Evolutionary conservation across 2,797 vertebrate genomes (phyloP), one percentile per base, ranked within the genome.

Genomic region (Heliangelus exortis): DNA sequence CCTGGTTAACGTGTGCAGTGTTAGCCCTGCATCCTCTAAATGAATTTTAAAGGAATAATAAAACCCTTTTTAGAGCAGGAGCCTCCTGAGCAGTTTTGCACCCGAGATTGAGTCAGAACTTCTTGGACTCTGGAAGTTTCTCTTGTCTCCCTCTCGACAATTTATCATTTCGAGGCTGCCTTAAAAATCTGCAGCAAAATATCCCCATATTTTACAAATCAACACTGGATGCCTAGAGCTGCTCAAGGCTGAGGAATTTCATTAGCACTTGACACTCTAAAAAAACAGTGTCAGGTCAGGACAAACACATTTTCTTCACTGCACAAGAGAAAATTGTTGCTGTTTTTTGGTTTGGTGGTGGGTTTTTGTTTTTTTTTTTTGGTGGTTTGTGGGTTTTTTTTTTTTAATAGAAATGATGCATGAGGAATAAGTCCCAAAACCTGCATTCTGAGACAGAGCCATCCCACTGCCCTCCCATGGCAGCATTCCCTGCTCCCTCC

Each of bases 201-300:
- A 82, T 81, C 93, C 90, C 86, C 74, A 21, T 86, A 65, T 95
- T 95, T 96, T 81, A 88, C 41, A 93, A 75, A 71, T 74, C 81
- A 76, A 4, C 79, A 13, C 5, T 11, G 34, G 91, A 31, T 78
- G 94, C 88, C 85, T 73, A 41, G 72, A 93, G 29, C 78, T 66
- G 91, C 96, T 94, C 86, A 80, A 89, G 96, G 95, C 96, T 93
- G 86, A 87, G 92, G 94, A 95, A 96, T 97, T 92, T 96, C 94
- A 96, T 97, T 96, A 96, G 93, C 95, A 92, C 93, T 92, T 81
- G 84, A 94, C 89, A 91, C 93, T 91, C 95, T 73, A 87, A 84
- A 93, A 95, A 95, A 93, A 87, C 94, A 93, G 92, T 51, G 92
- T 75, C 87, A 69, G 89, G 90, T 88, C 85, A 81, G 91, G 93